Evolutionary conservation across 1,140 invertebrate genomes (phyloP).

Genomic region (Leptinotarsa lineolata): DNA sequence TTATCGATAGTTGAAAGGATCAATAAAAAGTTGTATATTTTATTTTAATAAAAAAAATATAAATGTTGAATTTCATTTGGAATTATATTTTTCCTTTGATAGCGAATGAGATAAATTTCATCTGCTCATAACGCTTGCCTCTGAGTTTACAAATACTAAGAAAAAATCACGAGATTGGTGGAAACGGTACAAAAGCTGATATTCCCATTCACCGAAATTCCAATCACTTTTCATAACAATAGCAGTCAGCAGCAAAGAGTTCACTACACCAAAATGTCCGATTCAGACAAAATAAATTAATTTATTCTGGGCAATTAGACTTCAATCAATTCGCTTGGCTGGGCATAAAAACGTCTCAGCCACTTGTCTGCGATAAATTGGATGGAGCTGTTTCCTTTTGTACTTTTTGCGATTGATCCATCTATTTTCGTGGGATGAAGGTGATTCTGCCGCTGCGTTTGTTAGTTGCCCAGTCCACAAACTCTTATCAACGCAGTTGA

Average conservation of each 20-base stretch:
- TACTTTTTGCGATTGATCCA: not conserved
- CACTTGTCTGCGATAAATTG: slow-evolving; percentile 24
- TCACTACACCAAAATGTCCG: slow-evolving; percentile 21
- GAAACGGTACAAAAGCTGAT: too few species aligned
- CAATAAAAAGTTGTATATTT: too few species aligned
- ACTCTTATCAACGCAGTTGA: too few species aligned
- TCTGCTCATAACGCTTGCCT: too few species aligned
- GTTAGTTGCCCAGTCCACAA: too few species aligned
- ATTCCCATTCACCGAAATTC: not conserved
- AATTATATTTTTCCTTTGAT: too few species aligned
- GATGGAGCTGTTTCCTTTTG: slow-evolving; percentile 20
- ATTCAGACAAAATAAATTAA: slow-evolving; percentile 30
- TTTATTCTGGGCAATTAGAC: slow-evolving; percentile 26
- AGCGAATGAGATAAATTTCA: too few species aligned
- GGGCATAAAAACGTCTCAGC: slow-evolving; percentile 21
- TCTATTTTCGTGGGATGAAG: not conserved
- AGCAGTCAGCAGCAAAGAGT: slow-evolving; percentile 3
- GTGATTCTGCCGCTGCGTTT: not conserved
- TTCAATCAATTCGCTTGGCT: slow-evolving; percentile 28
- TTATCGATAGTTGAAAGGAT: too few species aligned
- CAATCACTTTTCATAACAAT: not conserved
- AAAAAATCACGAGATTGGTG: too few species aligned
- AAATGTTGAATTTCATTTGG: too few species aligned
- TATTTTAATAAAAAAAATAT: too few species aligned
- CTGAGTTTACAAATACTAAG: too few species aligned